Percentiles rank a stretch among this genome's conserved stretches.
phyloP scores from a whole-genome alignment of 2,113 vertebrate species.

The Myiopsitta monachus region DNA sequence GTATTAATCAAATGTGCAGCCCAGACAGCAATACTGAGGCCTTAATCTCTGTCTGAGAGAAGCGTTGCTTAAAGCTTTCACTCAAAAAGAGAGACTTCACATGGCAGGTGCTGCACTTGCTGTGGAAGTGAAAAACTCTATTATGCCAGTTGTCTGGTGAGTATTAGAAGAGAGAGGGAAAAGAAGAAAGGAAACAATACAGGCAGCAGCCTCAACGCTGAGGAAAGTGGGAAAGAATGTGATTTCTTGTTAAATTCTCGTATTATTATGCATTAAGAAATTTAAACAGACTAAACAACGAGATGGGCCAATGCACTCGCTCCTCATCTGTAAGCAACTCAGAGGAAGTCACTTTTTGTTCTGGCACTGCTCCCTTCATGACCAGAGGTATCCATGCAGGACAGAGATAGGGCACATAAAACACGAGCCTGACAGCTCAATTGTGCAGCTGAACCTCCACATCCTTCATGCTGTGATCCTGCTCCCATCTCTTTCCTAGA shows the following conservation, averaged over 20 bases:
- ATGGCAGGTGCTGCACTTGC: constrained; percentile 21
- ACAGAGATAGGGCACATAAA: not conserved
- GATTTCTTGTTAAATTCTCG: not conserved
- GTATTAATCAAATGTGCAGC: constrained; percentile 4
- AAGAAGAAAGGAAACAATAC: constrained; percentile 1
- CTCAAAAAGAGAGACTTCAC: not conserved
- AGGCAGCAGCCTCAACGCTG: not conserved
- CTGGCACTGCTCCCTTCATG: not conserved
- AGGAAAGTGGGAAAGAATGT: not conserved
- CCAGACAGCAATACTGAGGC: not conserved
- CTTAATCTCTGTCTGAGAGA: constrained; percentile 27
- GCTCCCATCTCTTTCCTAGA: not conserved
- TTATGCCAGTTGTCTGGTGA: not conserved
- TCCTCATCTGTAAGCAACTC: not conserved
- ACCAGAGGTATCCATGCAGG: rapidly evolving
- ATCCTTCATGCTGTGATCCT: not conserved
- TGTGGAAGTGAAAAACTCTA: not conserved
- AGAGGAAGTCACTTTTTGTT: not conserved
- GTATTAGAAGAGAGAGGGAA: not conserved
- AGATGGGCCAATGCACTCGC: rapidly evolving
- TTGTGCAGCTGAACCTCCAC: not conserved
- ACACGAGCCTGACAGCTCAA: not conserved
- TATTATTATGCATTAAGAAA: not conserved
- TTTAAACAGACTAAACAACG: not conserved
- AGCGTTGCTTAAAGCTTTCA: not conserved